Evolutionary conservation across 2,888 invertebrate genomes (phyloP).

Genomic region (Lepidocyrtinus sp.): DNA sequence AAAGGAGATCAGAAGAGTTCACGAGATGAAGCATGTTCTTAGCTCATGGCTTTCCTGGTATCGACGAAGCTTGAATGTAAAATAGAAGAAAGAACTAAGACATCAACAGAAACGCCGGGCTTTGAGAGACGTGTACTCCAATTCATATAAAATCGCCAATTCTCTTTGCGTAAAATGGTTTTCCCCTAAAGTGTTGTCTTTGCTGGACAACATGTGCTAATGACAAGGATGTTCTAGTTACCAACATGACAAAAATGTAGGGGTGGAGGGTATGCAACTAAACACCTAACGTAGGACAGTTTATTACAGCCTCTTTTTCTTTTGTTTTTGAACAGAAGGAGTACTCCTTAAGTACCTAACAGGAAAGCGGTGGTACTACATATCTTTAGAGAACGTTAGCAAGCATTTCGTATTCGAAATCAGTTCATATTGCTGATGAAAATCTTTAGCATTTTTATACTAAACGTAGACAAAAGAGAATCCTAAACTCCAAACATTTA

Average conservation of each 20-base stretch:
- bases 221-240: conserved; percentile 32
- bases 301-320: no score
- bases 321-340: neutral
- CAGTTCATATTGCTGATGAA: no score
- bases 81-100: conserved; percentile 1
- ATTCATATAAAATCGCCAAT: no score
- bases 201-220: conserved; percentile 30
- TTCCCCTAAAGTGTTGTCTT: no score
- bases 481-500: no score
- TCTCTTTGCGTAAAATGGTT: neutral
- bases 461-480: no score
- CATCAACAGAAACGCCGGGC: neutral
- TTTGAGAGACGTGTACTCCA: neutral
- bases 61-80: neutral
- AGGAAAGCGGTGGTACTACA: conserved; percentile 20
- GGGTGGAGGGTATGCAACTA: no score
- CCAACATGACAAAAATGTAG: neutral
- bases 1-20: no score
- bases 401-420: conserved; percentile 1
- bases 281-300: no score
- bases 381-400: conserved; percentile 11
- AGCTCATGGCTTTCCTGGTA: neutral
- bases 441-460: no score
- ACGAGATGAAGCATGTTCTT: neutral
- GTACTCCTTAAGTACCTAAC: neutral